Evolutionary conservation across 35 echinoderm and acorn worm species (phyloP), one percentile per base, ranked within the genome.

Genomic region (Lytechinus pictus): DNA sequence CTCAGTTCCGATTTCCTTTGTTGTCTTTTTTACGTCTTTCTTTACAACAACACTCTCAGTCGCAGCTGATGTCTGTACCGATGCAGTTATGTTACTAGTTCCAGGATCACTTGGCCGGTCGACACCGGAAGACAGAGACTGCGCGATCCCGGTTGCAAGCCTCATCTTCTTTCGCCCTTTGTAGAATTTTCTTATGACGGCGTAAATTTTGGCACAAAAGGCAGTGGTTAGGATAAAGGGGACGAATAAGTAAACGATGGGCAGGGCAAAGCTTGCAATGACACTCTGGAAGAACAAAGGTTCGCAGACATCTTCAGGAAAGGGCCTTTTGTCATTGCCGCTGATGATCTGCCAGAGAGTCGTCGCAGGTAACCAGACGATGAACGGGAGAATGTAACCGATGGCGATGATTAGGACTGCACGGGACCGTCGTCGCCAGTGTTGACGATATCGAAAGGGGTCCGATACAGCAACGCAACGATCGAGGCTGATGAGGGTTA

Each of bases 401-500:
- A 93, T 93, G 92, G 92, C 52, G 52, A 93, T 93, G 92, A 93
- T 33, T 13, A 93, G 92, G 11, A 93, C 57, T 4, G 92, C 92
- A 55, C 92, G 92, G 9, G 92, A 93, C 13, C 92, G 92, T 53
- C 92, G 92, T 57, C 92, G 92, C 92, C 92, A 93, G 27, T 93
- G 53, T 27, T 27, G 92, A 57, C 92, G 86, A 94, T 96, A 94
- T 8, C 89, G 28, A 3, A 96, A 58, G 7, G 96, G 96, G 54
- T 52, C 54, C 16, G 87, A 52, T 55, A 96, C 53, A 21, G 96
- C 96, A 1, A 94, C 55, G 87, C 86, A 96, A 27, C 96, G 86
- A 61, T 96, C 96, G 28, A 96, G 58, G 61, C 96, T 95, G 94
- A 96, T 96, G 52, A 96, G 55, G 19, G 94, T 44, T 6, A 92